A percentile compares a stretch with the other conserved stretches of the same genome.
Conservation (phyloP, 1,140 invertebrate species). For the Drosophila nigrodunni region DNA sequence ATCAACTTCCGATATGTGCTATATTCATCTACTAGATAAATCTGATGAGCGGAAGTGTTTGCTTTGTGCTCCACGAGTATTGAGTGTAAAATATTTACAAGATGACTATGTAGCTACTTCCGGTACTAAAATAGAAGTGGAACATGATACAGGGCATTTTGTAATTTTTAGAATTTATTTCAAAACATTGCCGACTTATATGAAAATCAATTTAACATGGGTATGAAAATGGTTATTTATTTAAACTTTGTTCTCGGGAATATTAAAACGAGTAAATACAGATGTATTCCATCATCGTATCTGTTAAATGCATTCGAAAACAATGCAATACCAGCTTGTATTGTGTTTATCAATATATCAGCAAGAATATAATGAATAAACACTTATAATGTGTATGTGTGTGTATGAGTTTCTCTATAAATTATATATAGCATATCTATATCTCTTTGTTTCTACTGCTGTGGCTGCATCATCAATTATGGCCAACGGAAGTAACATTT, state of each 20-base stretch:
- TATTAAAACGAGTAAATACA: too few species aligned
- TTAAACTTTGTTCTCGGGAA: too few species aligned
- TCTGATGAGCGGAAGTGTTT: constrained; percentile 69
- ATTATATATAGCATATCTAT: constrained; percentile 23
- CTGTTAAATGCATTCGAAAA: constrained; percentile 8
- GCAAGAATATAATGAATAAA: neutral
- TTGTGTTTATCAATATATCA: constrained; percentile 5
- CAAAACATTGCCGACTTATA: too few species aligned
- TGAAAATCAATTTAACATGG: too few species aligned
- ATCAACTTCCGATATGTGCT: constrained; percentile 53
- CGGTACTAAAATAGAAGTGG: constrained; percentile 30
- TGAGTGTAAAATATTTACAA: constrained; percentile 73
- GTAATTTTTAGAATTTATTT: too few species aligned
- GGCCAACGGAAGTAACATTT: constrained; percentile 71
- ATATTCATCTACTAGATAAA: constrained; percentile 45
- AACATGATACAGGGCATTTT: neutral
- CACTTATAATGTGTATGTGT: neutral
- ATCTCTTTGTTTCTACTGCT: constrained; percentile 19
- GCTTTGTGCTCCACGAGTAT: constrained; percentile 55
- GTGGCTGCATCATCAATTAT: constrained; percentile 76
- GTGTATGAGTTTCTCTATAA: constrained; percentile 13
- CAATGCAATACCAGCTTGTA: constrained; percentile 9
- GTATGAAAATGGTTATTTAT: too few species aligned
- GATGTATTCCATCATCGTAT: constrained; percentile 4
- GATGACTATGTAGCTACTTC: constrained; percentile 51